These are phyloP conservation scores for Ginglymostoma cirratum DNA, from an alignment of 2,113 vertebrate genomes.

Conservation along the genomic window DNA sequence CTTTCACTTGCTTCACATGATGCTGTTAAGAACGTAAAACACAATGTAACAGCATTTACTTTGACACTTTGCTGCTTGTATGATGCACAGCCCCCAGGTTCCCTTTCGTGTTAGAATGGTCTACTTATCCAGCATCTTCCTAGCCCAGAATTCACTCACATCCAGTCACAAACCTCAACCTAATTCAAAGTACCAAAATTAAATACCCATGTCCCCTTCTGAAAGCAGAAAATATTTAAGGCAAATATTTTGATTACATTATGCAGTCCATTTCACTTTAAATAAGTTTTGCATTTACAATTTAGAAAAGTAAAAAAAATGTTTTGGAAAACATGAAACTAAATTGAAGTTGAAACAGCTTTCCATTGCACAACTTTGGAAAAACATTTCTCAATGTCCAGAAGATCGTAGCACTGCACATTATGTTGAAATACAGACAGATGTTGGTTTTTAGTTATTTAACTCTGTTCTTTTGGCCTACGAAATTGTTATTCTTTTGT, in stretches of 20 bases:
- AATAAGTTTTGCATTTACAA: neutral
- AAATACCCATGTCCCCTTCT: too few relatives aligned
- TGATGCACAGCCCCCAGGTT: neutral
- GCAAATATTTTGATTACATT: neutral
- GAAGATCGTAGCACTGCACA: neutral
- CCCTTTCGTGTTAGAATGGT: neutral
- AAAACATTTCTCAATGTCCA: neutral
- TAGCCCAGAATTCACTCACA: neutral
- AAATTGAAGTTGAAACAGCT: neutral
- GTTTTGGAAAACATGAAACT: neutral
- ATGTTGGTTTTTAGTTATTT: neutral
- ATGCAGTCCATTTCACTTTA: neutral
- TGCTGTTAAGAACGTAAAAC: neutral
- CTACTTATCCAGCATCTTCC: neutral
- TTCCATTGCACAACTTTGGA: neutral
- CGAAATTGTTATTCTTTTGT: neutral
- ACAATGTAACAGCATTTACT: neutral
- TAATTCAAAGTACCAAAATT: neutral
- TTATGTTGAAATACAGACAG: neutral
- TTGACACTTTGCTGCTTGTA: neutral
- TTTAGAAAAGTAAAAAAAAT: neutral
- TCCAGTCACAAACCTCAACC: neutral
- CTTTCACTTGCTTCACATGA: neutral
- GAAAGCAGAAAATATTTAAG: neutral
- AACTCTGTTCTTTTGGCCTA: neutral